A percentile compares a stretch with the other conserved stretches of the same genome.
phyloP scores from a whole-genome alignment of 2,113 vertebrate species.

The Daphoenositta chrysoptera region DNA sequence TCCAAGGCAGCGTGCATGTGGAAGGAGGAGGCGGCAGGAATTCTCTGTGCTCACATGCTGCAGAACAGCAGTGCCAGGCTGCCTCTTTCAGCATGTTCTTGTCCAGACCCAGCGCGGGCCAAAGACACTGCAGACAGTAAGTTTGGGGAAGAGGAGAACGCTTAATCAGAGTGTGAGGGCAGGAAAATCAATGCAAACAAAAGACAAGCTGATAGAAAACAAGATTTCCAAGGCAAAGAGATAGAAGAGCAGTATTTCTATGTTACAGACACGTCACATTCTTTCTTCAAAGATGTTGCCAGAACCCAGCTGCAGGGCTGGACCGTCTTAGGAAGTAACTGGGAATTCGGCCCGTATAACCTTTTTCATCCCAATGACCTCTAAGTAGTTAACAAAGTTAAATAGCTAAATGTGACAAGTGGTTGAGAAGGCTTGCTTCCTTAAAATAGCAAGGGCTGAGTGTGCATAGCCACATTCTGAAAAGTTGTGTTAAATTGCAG shows the following conservation, averaged over 20 bases:
- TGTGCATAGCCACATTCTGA: neutral
- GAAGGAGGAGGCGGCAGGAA: neutral
- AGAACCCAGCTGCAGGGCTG: neutral
- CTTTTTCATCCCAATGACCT: neutral
- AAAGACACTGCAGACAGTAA: neutral
- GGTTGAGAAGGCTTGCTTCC: neutral
- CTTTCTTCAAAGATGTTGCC: neutral
- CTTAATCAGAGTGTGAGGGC: neutral
- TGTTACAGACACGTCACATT: neutral
- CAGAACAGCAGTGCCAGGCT: neutral
- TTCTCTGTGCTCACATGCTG: neutral
- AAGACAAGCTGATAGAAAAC: neutral
- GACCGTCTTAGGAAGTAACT: neutral
- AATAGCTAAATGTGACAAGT: neutral
- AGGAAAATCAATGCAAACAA: neutral
- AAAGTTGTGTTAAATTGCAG: neutral
- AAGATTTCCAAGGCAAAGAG: neutral
- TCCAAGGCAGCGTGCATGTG: accelerated
- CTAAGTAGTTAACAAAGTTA: neutral
- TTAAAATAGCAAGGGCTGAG: neutral
- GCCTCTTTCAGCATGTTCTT: neutral
- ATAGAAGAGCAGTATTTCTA: neutral
- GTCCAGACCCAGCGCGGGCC: neutral
- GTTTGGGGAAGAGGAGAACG: neutral
- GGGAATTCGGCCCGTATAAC: neutral